Conservation (phyloP, 2,888 invertebrate genomes). For the Lordiphosa fenestrarum region DNA sequence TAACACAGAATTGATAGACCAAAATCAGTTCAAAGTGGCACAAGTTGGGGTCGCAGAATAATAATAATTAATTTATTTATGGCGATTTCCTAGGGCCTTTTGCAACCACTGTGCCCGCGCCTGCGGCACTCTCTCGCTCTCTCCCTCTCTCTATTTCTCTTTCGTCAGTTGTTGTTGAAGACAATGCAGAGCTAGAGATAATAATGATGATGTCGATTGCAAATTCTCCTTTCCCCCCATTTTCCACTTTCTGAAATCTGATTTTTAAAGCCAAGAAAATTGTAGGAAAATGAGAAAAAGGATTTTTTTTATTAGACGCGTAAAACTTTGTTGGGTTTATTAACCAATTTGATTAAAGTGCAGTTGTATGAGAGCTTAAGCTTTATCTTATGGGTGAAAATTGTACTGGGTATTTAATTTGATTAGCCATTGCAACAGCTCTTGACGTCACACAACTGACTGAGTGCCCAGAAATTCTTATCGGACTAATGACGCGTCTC, state of each 20-base stretch:
- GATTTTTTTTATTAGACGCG: constrained; percentile 48
- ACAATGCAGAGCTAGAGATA: constrained; percentile 10
- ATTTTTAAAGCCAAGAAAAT: constrained; percentile 24
- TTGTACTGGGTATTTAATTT: constrained; percentile 3
- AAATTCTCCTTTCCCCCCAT: constrained; percentile 23
- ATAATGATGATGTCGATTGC: constrained; percentile 21
- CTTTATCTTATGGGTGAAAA: background rate
- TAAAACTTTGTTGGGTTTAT: constrained; percentile 46
- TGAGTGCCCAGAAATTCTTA: constrained; percentile 7
- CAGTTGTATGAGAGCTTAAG: constrained; percentile 8
- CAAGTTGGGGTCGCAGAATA: too few species aligned
- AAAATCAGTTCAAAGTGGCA: too few species aligned
- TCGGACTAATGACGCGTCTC: constrained; percentile 2
- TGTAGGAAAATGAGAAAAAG: constrained; percentile 11
- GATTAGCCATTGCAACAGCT: constrained; percentile 4
- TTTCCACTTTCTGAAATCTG: constrained; percentile 32
- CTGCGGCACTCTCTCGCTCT: constrained; percentile 35
- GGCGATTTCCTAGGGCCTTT: too few species aligned
- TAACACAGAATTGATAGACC: too few species aligned
- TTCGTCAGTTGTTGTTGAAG: constrained; percentile 10
- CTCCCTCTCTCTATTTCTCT: constrained; percentile 1
- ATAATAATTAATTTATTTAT: too few species aligned
- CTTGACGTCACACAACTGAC: constrained; percentile 9
- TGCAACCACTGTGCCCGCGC: constrained; percentile 15
- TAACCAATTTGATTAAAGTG: constrained; percentile 29